Base-by-base conservation (phyloP, 2,888 invertebrate species). In the Odiellus spinosus region DNA sequence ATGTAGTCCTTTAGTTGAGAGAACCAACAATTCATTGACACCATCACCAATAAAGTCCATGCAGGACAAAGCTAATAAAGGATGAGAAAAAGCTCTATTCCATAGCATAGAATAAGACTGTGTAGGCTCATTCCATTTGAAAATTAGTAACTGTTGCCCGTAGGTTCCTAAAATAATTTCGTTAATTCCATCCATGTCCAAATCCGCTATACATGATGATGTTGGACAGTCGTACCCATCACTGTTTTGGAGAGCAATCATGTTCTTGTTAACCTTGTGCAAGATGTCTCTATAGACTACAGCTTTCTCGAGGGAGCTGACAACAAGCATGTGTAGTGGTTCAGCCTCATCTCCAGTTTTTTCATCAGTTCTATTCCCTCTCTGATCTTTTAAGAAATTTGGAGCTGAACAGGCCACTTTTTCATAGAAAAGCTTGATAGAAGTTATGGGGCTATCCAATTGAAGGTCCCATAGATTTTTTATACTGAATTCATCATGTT, bases 151-250 rank as follows among this genome's bases (percentile, higher is more conserved):
- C 8, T 26, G 26, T 26, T 77, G 75, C 33, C 74, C 74, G 63
- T 76, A 78, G 10, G 76, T 79, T 46, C 80, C 80, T 33, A 81
- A 63, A 18, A 80, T 58, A 48, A 81, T 73, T 67, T 80, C 80
- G 58, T 75, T 73, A 46, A 68, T 63, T 1, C 78, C 77, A 64
- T 80, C 80, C 69, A 80, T 75, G 63, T 80, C 77, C 44, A 80
- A 67, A 62, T 81, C 80, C 5, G 74, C 74, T 11, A 76, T 68
- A 59, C 73, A 73, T 32, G 73, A 71, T 56, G 76, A 75, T n/a
- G 76, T 64, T 34, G 75, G 70, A 50, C 73, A 69, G 59, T 76
- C 77, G 53, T 68, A 73, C 36, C 66, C 63, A 54, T 76, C 73
- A 56, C 73, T 75, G 38, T 63, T 61, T 15, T 64, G 64, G 5